phyloP scores from a whole-genome alignment of 2,797 vertebrate species.

The Gastrophryne carolinensis region DNA sequence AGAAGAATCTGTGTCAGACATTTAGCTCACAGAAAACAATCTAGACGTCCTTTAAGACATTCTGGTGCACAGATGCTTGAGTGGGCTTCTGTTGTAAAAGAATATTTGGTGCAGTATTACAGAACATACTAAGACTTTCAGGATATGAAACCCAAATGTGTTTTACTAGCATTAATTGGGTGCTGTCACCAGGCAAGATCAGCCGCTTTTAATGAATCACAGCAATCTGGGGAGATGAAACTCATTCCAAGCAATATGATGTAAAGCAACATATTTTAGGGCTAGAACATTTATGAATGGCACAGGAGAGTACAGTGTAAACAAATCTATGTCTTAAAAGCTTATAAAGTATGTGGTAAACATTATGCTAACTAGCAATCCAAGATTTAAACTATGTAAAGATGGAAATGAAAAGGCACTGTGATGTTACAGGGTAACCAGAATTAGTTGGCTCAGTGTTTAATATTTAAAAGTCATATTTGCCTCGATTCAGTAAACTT shows the following conservation, averaged over 20 bases:
- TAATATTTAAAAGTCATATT: too few relatives aligned
- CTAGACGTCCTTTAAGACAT: conserved; percentile 42
- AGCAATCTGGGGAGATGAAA: conserved; percentile 26
- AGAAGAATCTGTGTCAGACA: conserved; percentile 47
- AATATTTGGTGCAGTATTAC: conserved; percentile 49
- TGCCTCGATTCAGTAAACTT: too few relatives aligned
- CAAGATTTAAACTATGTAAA: too few relatives aligned
- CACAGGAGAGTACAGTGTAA: background rate
- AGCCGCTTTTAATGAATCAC: conserved; percentile 48
- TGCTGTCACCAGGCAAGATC: conserved; percentile 43
- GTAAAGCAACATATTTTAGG: conserved; percentile 1
- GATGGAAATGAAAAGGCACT: too few relatives aligned
- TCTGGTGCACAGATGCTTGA: conserved; percentile 47
- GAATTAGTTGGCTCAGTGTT: too few relatives aligned
- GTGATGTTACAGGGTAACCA: too few relatives aligned
- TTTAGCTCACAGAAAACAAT: conserved; percentile 44
- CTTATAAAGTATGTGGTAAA: background rate
- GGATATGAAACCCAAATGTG: conserved; percentile 49
- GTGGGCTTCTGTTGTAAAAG: conserved; percentile 51
- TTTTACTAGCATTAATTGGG: conserved; percentile 50
- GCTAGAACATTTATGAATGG: conserved; percentile 6
- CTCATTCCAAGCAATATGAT: conserved; percentile 17
- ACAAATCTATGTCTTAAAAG: background rate
- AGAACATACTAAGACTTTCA: conserved; percentile 49
- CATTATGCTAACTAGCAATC: too few relatives aligned